Percentiles rank a stretch among this genome's conserved stretches.
Evolutionary conservation across 2,797 vertebrate genomes (phyloP).

Genomic region (Acrossocheilus fasciatus): DNA sequence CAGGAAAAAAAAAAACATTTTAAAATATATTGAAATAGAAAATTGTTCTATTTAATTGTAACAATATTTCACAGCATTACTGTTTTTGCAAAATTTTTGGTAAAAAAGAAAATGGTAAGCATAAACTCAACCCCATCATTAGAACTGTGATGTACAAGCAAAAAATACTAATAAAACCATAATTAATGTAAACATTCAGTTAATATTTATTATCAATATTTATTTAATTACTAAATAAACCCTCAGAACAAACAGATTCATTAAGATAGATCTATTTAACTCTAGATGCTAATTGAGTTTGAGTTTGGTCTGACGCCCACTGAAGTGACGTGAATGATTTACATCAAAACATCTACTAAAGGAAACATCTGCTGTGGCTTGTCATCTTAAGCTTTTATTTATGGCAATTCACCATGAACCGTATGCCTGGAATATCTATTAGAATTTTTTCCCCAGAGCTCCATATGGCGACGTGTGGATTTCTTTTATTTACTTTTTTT

Average conservation of each 20-base stretch:
- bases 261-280: background rate
- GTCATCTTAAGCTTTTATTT: background rate
- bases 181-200: background rate
- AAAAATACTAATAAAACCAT: background rate
- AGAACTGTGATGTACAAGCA: background rate
- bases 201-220: background rate
- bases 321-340: background rate
- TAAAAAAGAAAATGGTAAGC: background rate
- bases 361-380: background rate
- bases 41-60: background rate
- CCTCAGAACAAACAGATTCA: background rate
- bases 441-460: background rate
- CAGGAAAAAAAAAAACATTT: too few relatives aligned
- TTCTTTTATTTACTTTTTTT: background rate
- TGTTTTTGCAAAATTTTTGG: background rate
- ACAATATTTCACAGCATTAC: background rate
- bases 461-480: background rate
- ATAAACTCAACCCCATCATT: background rate
- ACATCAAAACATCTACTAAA: background rate
- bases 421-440: background rate
- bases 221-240: background rate
- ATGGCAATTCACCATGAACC: background rate
- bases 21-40: background rate
- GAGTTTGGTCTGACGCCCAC: background rate
- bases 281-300: background rate